These are phyloP conservation scores for Ammodytes dubius DNA, from an alignment of 2,113 vertebrate species.

Conservation along the genomic window DNA sequence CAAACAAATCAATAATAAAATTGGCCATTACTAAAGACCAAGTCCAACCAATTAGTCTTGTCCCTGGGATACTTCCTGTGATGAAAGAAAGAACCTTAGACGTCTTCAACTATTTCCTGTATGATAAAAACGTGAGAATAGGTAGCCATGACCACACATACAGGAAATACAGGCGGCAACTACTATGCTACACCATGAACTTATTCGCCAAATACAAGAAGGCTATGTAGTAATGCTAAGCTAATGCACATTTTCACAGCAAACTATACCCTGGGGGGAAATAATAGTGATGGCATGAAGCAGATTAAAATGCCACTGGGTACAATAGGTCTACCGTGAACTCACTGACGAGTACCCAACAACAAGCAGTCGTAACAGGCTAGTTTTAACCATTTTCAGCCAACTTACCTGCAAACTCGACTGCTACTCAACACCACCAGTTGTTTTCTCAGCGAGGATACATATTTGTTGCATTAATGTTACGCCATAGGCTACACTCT, in stretches of 20 bases:
- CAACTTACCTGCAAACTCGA: conserved; percentile 50
- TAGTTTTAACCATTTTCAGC: neutral
- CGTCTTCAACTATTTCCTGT: neutral
- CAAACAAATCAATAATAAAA: neutral
- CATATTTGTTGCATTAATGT: conserved; percentile 42
- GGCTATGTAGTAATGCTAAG: neutral
- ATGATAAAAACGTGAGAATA: neutral
- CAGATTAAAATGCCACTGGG: neutral
- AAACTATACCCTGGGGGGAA: neutral
- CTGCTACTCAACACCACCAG: neutral
- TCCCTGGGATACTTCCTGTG: neutral
- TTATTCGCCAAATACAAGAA: neutral
- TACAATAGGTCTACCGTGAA: neutral
- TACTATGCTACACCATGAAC: neutral
- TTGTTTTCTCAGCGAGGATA: conserved; percentile 37
- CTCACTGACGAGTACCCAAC: neutral
- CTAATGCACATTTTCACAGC: neutral
- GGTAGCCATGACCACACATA: neutral
- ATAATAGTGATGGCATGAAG: neutral
- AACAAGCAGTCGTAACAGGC: neutral
- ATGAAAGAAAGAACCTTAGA: neutral
- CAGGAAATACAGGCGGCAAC: neutral
- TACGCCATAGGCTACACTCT: neutral
- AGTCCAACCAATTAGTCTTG: neutral
- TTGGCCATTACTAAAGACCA: neutral